Evolutionary conservation across 2,797 vertebrate genomes (phyloP).

Genomic region (Moxostoma hubbsi): DNA sequence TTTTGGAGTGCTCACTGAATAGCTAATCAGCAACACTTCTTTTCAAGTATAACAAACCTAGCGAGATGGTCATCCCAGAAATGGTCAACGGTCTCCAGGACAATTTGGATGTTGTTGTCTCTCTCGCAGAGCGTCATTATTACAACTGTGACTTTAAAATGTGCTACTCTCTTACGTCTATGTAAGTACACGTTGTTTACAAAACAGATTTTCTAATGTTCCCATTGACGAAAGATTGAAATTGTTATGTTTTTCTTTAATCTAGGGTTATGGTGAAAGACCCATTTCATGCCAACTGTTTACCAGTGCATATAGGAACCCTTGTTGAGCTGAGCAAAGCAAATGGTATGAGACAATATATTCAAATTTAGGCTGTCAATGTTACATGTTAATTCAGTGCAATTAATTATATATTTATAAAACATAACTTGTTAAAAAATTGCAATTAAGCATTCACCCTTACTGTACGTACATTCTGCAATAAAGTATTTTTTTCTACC

Average conservation of each 20-base stretch:
- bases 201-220: background rate
- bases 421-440: too few species aligned
- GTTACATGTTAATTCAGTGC: too few species aligned
- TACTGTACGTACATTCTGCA: too few species aligned
- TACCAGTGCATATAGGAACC: conserved; percentile 98
- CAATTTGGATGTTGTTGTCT: conserved; percentile 96
- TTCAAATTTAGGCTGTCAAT: too few species aligned
- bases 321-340: conserved; percentile 98
- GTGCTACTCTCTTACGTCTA: conserved; percentile 98
- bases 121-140: conserved; percentile 97
- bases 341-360: conserved; percentile 83
- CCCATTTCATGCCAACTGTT: conserved; percentile 96
- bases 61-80: conserved; percentile 92
- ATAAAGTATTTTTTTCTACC: too few species aligned
- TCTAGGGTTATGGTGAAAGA: conserved; percentile 98
- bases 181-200: conserved; percentile 80
- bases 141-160: conserved; percentile 99
- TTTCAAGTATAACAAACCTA: conserved; percentile 89
- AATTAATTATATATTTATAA: too few species aligned
- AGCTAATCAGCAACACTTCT: conserved; percentile 40
- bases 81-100: conserved; percentile 93
- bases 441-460: too few species aligned
- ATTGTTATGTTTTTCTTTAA: conserved; percentile 35
- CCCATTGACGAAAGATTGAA: background rate
- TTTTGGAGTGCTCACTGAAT: conserved; percentile 37